These are phyloP conservation scores for Tapera naevia DNA, from an alignment of 2,797 vertebrate species.

Conservation along the genomic window DNA sequence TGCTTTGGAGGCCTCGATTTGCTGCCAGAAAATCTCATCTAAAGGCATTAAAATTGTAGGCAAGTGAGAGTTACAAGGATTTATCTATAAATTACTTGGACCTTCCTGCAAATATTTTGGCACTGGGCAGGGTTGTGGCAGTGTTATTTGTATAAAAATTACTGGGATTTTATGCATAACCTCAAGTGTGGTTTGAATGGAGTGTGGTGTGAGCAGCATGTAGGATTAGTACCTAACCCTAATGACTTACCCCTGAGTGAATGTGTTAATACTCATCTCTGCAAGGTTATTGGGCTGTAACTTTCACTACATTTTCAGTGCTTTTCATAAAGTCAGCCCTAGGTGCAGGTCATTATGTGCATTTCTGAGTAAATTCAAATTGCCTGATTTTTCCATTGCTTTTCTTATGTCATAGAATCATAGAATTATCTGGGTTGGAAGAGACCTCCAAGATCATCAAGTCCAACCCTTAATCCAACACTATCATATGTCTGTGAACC, in stretches of 20 bases:
- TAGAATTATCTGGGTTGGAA: no score
- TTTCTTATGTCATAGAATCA: no score
- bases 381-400: neutral
- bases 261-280: neutral
- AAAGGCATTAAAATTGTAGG: neutral
- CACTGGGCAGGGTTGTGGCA: neutral
- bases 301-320: neutral
- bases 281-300: neutral
- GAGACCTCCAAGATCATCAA: no score
- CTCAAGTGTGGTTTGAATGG: neutral
- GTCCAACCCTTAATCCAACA: no score
- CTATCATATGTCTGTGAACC: neutral
- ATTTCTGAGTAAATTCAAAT: neutral
- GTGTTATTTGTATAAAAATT: neutral
- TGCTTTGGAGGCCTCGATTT: neutral
- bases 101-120: constrained; percentile 33
- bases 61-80: neutral
- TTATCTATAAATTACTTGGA: neutral
- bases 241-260: neutral
- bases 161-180: neutral
- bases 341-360: neutral
- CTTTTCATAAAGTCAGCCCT: neutral
- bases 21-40: neutral
- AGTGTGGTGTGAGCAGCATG: neutral
- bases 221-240: neutral